Conservation (phyloP, 2,113 vertebrate species). For the Onychorhynchus coronatus region DNA sequence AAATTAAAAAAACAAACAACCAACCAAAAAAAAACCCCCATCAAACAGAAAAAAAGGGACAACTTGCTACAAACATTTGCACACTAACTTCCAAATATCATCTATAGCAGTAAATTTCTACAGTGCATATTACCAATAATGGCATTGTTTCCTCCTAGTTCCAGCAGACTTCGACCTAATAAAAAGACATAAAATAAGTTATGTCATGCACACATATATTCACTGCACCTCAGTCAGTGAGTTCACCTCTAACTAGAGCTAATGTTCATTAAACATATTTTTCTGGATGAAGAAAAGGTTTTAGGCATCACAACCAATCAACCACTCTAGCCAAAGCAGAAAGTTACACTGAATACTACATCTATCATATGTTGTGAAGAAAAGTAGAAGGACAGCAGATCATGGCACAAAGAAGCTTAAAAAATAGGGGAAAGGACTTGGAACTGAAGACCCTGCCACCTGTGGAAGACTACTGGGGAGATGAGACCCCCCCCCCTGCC, state of each 20-base stretch:
- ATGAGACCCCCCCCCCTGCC: no score
- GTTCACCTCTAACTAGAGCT: neutral
- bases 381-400: neutral
- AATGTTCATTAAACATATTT: neutral
- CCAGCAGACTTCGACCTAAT: slow-evolving; percentile 86
- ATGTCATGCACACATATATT: rapidly evolving
- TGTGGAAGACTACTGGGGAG: no score
- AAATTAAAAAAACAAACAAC: neutral
- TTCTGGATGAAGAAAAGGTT: neutral
- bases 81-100: neutral
- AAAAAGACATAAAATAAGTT: slow-evolving; percentile 28
- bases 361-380: neutral
- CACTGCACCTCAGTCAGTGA: neutral
- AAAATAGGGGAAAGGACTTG: no score
- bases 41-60: neutral
- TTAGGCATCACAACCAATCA: neutral
- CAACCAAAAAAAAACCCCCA: neutral
- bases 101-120: neutral
- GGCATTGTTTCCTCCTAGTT: slow-evolving; percentile 97
- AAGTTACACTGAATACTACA: neutral
- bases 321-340: neutral
- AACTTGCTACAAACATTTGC: neutral
- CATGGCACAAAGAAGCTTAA: neutral
- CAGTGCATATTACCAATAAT: slow-evolving; percentile 82
- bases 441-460: no score